Evolutionary conservation across 2,113 vertebrate species (phyloP), one percentile per base, ranked within the genome.

Genomic region (Raja brachyura): DNA sequence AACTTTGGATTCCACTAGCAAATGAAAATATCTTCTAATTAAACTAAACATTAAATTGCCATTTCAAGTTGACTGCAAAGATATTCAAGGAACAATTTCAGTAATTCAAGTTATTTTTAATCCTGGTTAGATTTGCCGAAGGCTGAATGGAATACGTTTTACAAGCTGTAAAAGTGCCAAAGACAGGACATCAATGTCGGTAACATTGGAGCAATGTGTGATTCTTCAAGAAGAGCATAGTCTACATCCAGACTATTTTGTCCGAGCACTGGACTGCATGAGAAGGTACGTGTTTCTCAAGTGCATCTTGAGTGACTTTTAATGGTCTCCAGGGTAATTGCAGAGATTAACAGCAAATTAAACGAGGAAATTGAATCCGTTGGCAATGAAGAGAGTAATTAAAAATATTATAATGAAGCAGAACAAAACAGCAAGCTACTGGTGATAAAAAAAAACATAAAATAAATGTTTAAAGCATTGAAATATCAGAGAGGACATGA

Each of bases 121-220:
- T 54, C 88, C 66, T 92, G 20, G 25, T 92, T 94, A 99, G 99
- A 98, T 99, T 93, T 99, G 98, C 95, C 97, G 98, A 33, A 98
- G 98, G 94, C 96, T 99, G 94, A 99, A 99, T 5, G 99, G 99
- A 22, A 97, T 99, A 94, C 98, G 99, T 93, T 98, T 99, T 95
- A 99, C 99, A 95, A 99, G 98, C 94, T 99, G 99, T 96, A 99
- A 99, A 97, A 99, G 99, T 97, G 99, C 98, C 97, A 99, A 99
- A 97, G 99, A 99, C 96, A 96, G 99, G 95, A 99, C 99, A 0
- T 98, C 99, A 13, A 99, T 99, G 99, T 98, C 99, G 0, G 99
- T 99, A 94, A 99, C 99, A 0, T 96, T 99, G 92, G 99, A 99
- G 94, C 99, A 99, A 95, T 99, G 98, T 94, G 96, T 97, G 20